Base-by-base conservation (phyloP, 2,888 invertebrate genomes). In the Dryobotodes eremita region DNA sequence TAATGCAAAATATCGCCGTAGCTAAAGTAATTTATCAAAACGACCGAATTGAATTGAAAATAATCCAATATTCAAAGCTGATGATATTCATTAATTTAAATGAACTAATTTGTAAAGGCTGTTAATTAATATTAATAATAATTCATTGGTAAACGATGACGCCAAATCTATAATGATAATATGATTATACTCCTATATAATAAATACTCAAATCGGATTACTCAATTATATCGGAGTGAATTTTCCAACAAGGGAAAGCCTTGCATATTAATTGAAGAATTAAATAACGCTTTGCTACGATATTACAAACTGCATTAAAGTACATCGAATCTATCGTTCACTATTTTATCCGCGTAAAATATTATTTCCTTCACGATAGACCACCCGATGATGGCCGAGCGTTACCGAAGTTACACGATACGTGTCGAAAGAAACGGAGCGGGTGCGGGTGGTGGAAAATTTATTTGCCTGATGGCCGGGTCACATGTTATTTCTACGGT, bases 401-500 rank as follows among this genome's bases (percentile, higher is more conserved):
- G n/a, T 70, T 69, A 50, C 75, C 75, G 76, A 85, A 68, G 65
- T 31, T n/a, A 68, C 59, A 75, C 69, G 80, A 79, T 79, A 73
- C 10, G 59, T 59, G 84, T 55, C 64, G 73, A 83, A 73, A 64
- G 84, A 57, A 79, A 36, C 71, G 71, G 73, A 79, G 70, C n/a
- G 61, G 46, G 64, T 62, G 70, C n/a, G 61, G 46, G 64, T 62
- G 75, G 53, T 71, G 61, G 74, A 74, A 82, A 75, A 89, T 78
- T 79, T 87, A 87, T 90, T 82, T 86, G 88, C 87, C 82, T 89
- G 86, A 78, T 74, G 75, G 62, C 76, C 71, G 88, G 82, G 82
- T 85, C 82, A 83, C 86, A 82, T 83, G 81, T 86, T 89, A 90
- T 84, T 87, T 86, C 76, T 87, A 86, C 83, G 85, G 83, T 78